Evolutionary conservation across 2,113 vertebrate genomes (phyloP).

Genomic region (Catagonus wagneri): DNA sequence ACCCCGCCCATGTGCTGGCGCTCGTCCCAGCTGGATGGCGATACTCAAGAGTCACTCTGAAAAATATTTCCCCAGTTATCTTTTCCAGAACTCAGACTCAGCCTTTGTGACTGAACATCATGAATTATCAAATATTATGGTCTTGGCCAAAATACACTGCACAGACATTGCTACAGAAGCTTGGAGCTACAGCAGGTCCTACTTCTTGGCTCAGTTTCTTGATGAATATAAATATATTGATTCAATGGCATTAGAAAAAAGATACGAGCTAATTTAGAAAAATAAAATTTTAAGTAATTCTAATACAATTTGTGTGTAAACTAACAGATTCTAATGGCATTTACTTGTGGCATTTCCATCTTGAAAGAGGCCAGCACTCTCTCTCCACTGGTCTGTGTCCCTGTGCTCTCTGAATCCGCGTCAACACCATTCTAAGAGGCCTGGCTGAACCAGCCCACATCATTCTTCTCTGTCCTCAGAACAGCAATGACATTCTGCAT

Average conservation of each 20-base stretch:
- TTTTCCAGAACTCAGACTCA: not conserved
- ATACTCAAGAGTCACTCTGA: not conserved
- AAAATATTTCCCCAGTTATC: not conserved
- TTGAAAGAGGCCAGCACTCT: not conserved
- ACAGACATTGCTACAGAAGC: not conserved
- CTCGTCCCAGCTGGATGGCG: not conserved
- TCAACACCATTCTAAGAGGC: not conserved
- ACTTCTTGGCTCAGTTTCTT: not conserved
- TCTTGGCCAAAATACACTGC: not conserved
- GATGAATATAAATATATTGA: not conserved
- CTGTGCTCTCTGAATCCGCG: fast-evolving
- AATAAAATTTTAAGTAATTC: not conserved
- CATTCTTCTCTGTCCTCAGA: not conserved
- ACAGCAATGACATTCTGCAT: too few species aligned
- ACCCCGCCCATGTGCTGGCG: fast-evolving
- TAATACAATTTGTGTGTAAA: constrained; percentile 1
- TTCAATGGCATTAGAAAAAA: not conserved
- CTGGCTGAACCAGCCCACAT: not conserved
- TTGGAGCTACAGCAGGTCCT: fast-evolving
- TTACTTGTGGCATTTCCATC: not conserved
- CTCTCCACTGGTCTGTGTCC: not conserved
- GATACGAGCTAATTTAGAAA: constrained; percentile 37
- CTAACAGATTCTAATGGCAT: not conserved
- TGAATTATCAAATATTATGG: not conserved
- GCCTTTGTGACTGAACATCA: not conserved